Conservation (phyloP, 2,113 vertebrate species). For the Atrichornis clamosus region DNA sequence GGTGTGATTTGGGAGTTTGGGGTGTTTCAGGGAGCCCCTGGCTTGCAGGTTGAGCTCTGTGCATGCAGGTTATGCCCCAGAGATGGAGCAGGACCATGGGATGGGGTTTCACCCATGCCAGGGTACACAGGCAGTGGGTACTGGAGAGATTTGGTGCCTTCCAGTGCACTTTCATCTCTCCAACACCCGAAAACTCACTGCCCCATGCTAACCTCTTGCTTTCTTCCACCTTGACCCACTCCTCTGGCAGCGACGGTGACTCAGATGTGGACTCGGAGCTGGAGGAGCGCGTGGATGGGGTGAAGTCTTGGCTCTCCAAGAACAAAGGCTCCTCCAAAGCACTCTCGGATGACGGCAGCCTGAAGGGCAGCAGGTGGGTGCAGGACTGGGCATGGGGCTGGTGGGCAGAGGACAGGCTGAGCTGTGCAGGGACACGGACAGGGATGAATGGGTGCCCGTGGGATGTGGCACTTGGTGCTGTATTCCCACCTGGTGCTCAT, state of each 20-base stretch:
- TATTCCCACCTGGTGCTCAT: not conserved
- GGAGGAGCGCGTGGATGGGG: constrained; percentile 91
- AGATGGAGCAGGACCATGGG: not conserved
- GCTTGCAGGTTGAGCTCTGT: not conserved
- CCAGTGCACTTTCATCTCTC: not conserved
- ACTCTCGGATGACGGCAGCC: constrained; percentile 89
- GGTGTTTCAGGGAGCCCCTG: not conserved
- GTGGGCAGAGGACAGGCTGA: not conserved
- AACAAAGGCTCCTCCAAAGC: constrained; percentile 85
- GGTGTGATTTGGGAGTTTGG: not conserved
- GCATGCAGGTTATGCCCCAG: not conserved
- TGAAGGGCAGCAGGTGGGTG: constrained; percentile 93
- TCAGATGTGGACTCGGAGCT: constrained; percentile 90
- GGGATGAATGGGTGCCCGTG: not conserved
- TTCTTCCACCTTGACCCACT: not conserved
- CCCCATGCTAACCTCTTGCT: not conserved
- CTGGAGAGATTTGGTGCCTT: not conserved
- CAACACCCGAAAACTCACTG: not conserved
- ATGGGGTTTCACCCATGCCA: not conserved
- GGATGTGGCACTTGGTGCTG: not conserved
- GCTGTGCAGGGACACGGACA: accelerated
- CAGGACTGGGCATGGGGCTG: not conserved
- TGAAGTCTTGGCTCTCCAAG: constrained; percentile 94
- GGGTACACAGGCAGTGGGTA: not conserved
- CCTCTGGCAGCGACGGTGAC: constrained; percentile 81